Evolutionary conservation across 2,797 vertebrate species (phyloP).

Genomic region (Momotus momota): DNA sequence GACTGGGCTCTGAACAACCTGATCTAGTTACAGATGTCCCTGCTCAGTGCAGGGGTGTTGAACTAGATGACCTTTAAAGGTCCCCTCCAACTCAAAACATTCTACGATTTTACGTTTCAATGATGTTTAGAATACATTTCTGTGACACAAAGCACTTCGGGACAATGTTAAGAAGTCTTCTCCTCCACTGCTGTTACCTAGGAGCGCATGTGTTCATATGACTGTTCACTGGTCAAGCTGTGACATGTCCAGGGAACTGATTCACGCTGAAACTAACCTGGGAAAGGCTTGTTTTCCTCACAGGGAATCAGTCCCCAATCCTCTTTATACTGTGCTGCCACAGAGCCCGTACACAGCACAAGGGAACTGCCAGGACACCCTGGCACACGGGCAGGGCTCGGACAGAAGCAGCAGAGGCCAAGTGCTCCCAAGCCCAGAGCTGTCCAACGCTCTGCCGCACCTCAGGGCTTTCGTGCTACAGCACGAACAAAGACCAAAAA

Average conservation of each 20-base stretch:
- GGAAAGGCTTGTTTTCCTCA: background rate
- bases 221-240: background rate
- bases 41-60: background rate
- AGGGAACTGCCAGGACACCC: background rate
- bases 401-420: background rate
- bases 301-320: background rate
- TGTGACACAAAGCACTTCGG: background rate
- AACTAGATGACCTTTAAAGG: background rate
- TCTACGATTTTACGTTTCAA: background rate
- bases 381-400: accelerated
- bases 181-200: background rate
- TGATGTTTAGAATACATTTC: background rate
- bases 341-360: background rate
- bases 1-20: background rate
- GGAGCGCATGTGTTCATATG: accelerated
- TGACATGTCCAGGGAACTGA: background rate
- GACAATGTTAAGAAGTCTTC: background rate
- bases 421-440: background rate
- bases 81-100: background rate
- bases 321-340: background rate
- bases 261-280: background rate
- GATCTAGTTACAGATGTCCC: background rate
- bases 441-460: background rate
- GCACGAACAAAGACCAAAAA: background rate
- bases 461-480: background rate